A percentile compares a stretch with the other conserved stretches of the same genome.
Evolutionary conservation across 2,113 vertebrate species (phyloP).

Genomic region (Plecturocebus donacophilus): DNA sequence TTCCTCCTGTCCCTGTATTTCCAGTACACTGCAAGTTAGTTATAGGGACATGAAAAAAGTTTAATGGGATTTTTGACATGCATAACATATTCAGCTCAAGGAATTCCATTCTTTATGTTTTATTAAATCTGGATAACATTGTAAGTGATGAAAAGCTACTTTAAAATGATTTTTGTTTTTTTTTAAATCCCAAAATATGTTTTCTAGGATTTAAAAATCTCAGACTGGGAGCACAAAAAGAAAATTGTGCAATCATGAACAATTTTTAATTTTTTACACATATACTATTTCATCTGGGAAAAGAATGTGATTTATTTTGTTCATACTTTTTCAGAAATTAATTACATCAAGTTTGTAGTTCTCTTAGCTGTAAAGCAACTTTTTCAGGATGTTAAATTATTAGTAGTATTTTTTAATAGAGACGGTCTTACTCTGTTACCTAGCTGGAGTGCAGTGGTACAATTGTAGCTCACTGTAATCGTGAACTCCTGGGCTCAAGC

Average conservation of each 20-base stretch:
- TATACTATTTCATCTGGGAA: background rate
- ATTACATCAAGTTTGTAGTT: background rate
- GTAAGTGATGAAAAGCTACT: background rate
- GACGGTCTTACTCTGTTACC: too few relatives aligned
- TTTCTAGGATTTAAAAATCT: constrained; percentile 15
- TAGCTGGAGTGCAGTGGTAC: too few relatives aligned
- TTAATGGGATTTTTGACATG: background rate
- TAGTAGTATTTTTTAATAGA: too few relatives aligned
- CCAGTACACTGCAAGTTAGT: background rate
- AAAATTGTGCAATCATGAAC: background rate
- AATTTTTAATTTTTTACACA: background rate
- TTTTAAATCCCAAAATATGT: background rate
- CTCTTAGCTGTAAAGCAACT: background rate
- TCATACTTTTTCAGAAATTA: background rate
- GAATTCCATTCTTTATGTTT: background rate
- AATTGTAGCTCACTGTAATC: too few relatives aligned
- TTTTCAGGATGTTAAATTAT: constrained; percentile 6
- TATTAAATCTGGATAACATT: background rate
- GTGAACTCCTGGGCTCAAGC: too few relatives aligned
- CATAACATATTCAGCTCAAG: background rate
- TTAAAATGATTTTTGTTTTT: background rate
- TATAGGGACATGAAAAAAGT: background rate
- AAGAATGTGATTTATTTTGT: background rate
- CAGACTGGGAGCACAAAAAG: background rate
- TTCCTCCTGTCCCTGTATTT: background rate